Percentiles rank a stretch among this genome's conserved stretches.
Conservation (phyloP, 1,140 invertebrate genomes). For the Drosophila pectinifera region DNA sequence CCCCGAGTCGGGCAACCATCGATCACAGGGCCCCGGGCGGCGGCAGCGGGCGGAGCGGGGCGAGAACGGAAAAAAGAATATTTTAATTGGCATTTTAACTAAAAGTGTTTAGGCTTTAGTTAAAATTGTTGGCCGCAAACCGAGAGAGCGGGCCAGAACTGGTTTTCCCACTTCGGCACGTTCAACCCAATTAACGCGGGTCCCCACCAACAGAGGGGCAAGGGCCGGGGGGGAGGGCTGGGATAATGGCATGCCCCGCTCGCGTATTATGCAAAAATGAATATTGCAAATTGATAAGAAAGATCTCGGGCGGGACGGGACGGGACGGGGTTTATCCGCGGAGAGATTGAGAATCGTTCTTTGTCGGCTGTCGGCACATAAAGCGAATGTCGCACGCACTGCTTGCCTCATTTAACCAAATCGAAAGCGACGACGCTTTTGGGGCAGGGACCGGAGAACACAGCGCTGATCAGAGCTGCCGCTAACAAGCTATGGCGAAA, state of each 20-base stretch:
- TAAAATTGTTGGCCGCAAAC: slow-evolving; percentile 76
- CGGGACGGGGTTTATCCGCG: slow-evolving; percentile 3
- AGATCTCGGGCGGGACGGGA: background rate
- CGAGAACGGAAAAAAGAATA: slow-evolving; percentile 69
- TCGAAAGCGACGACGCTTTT: slow-evolving; percentile 73
- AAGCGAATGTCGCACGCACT: slow-evolving; percentile 82
- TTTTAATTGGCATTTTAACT: slow-evolving; percentile 85
- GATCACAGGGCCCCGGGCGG: slow-evolving; percentile 55
- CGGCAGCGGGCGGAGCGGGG: slow-evolving; percentile 1
- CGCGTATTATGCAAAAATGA: slow-evolving; percentile 79
- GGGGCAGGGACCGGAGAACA: slow-evolving; percentile 19
- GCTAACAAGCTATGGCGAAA: slow-evolving; percentile 50
- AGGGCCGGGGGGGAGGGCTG: slow-evolving; percentile 4
- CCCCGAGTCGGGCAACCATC: slow-evolving; percentile 60
- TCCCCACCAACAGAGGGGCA: slow-evolving; percentile 15
- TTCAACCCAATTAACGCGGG: slow-evolving; percentile 82
- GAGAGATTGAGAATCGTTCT: slow-evolving; percentile 34
- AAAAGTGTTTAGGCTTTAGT: slow-evolving; percentile 85
- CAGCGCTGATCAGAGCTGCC: slow-evolving; percentile 4
- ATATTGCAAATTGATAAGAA: slow-evolving; percentile 78
- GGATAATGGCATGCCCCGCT: slow-evolving; percentile 44
- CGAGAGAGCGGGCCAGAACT: slow-evolving; percentile 48
- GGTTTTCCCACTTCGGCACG: slow-evolving; percentile 70
- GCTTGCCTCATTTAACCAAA: slow-evolving; percentile 81
- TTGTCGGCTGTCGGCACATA: slow-evolving; percentile 73